Conservation (phyloP, 2,888 invertebrate species). For the Digitonthophagus gazella region DNA sequence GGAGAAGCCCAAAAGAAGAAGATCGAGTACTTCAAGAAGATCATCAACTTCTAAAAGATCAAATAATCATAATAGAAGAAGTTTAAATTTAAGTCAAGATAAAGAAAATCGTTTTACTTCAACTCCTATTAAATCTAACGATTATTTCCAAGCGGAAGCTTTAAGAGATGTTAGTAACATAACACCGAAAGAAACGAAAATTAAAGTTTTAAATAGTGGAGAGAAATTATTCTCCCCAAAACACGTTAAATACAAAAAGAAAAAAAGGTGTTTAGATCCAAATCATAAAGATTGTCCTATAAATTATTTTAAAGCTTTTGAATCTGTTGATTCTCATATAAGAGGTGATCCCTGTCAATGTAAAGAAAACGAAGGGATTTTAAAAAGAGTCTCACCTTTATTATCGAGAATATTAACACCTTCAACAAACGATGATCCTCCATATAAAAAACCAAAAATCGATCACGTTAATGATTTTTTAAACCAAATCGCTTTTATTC, state of each 20-base stretch:
- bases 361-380: background rate
- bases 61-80: constrained; percentile 50
- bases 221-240: constrained; percentile 20
- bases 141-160: constrained; percentile 47
- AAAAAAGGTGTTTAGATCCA: constrained; percentile 44
- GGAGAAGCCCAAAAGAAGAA: constrained; percentile 52
- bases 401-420: constrained; percentile 51
- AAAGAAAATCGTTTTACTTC: constrained; percentile 63
- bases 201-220: constrained; percentile 8
- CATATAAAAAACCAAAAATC: constrained; percentile 46
- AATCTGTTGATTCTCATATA: constrained; percentile 47
- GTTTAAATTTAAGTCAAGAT: constrained; percentile 55
- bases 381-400: constrained; percentile 52
- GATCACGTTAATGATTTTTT: constrained; percentile 47
- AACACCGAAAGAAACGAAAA: constrained; percentile 50
- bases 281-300: constrained; percentile 36
- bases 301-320: constrained; percentile 46
- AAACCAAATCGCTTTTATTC: constrained; percentile 42
- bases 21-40: constrained; percentile 47
- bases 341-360: constrained; percentile 34
- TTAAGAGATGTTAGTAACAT: constrained; percentile 63
- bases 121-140: constrained; percentile 56
- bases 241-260: constrained; percentile 42
- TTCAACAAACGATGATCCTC: constrained; percentile 43
- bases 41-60: constrained; percentile 51